Conservation (phyloP, 2,797 vertebrate species). For the Sitta carolinensis region DNA sequence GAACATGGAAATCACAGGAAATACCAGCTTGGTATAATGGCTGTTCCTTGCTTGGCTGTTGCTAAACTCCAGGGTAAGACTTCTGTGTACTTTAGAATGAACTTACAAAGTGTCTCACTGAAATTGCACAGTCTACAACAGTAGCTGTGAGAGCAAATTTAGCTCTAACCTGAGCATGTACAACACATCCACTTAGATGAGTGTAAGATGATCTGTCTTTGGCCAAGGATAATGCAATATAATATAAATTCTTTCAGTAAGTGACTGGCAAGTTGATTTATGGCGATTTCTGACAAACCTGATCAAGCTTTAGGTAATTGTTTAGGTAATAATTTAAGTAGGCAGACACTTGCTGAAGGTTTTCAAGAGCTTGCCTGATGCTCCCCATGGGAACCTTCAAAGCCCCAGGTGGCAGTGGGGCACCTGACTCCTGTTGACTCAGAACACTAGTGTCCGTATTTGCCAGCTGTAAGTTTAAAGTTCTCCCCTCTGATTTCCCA, state of each 20-base stretch:
- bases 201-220: not conserved
- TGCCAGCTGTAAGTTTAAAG: not conserved
- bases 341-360: not conserved
- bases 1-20: not conserved
- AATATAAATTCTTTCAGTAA: not conserved
- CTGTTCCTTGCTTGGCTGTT: not conserved
- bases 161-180: not conserved
- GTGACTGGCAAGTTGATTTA: not conserved
- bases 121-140: not conserved
- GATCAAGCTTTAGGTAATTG: not conserved
- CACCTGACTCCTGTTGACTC: not conserved
- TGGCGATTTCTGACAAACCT: not conserved
- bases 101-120: not conserved
- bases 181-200: not conserved
- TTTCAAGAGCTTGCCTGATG: not conserved
- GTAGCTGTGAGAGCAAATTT: not conserved
- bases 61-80: not conserved
- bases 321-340: not conserved
- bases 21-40: not conserved
- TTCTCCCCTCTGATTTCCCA: not conserved
- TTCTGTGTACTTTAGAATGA: not conserved
- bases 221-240: not conserved
- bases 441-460: not conserved
- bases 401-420: rapidly evolving
- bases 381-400: not conserved